A percentile compares a stretch with the other conserved stretches of the same genome.
Conservation (phyloP, 2,888 invertebrate species). For the Himalopsyche anomala region DNA sequence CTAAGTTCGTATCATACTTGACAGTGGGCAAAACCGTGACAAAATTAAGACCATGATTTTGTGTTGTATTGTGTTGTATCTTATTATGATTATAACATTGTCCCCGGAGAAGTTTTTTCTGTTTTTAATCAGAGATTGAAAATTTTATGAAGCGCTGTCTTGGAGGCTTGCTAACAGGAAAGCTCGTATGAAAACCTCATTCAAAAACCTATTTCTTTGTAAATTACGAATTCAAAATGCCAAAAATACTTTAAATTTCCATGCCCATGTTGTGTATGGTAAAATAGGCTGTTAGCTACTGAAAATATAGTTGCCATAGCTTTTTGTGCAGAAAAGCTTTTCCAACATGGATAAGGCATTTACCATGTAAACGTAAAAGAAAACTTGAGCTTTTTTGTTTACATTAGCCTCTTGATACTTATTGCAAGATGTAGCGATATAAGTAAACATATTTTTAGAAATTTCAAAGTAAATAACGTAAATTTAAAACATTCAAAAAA, state of each 20-base stretch:
- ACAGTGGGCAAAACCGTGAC: too few relatives aligned
- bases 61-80: too few relatives aligned
- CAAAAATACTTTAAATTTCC: conserved; percentile 3
- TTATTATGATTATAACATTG: too few relatives aligned
- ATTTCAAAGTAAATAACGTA: neutral
- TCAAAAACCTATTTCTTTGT: conserved; percentile 29
- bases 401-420: conserved; percentile 36
- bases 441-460: neutral
- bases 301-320: conserved; percentile 39
- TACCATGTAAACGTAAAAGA: conserved; percentile 36
- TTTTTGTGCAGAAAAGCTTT: conserved; percentile 2
- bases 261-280: neutral
- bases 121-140: conserved; percentile 5
- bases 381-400: conserved; percentile 36
- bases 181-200: conserved; percentile 2
- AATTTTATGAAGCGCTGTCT: neutral
- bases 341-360: conserved; percentile 23
- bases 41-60: too few relatives aligned
- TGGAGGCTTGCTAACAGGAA: neutral
- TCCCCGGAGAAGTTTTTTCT: too few relatives aligned
- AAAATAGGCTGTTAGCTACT: conserved; percentile 17
- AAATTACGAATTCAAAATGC: conserved; percentile 6
- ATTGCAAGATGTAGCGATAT: conserved; percentile 6
- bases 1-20: too few relatives aligned
- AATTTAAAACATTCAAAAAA: too few relatives aligned